Percentiles rank a stretch among this genome's conserved stretches.
These are phyloP conservation scores for Podarcis siculus DNA, from an alignment of 2,797 vertebrate genomes.

Conservation along the genomic window DNA sequence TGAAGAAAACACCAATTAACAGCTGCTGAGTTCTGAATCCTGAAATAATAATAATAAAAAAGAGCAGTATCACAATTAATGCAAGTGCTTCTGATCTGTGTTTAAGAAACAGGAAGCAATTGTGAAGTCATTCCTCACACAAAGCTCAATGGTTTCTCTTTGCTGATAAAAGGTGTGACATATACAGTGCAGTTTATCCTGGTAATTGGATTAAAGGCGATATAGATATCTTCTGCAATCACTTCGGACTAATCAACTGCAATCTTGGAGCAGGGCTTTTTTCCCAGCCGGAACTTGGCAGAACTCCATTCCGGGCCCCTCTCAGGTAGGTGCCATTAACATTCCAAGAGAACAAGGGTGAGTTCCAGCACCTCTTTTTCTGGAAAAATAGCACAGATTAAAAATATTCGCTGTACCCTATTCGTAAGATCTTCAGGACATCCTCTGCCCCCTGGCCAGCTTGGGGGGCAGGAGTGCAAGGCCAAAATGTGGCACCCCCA, in stretches of 20 bases:
- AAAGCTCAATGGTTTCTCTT: slow-evolving; percentile 23
- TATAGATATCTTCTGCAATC: neutral
- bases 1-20: slow-evolving; percentile 45
- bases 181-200: neutral
- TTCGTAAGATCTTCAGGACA: too few relatives aligned
- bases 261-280: neutral
- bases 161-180: neutral
- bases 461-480: too few relatives aligned
- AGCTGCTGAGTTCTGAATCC: slow-evolving; percentile 44
- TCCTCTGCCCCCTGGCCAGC: too few relatives aligned
- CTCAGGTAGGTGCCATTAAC: too few relatives aligned
- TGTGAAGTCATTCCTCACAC: neutral
- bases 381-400: too few relatives aligned
- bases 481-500: too few relatives aligned
- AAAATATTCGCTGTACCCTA: too few relatives aligned
- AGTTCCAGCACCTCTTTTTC: too few relatives aligned
- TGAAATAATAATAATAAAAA: slow-evolving; percentile 27
- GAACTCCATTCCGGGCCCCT: too few relatives aligned
- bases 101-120: slow-evolving; percentile 20
- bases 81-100: neutral
- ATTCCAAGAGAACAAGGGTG: too few relatives aligned
- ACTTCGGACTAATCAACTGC: neutral
- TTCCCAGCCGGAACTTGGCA: too few relatives aligned
- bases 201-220: neutral
- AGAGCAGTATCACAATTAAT: slow-evolving; percentile 13